Base-by-base conservation (phyloP, 2,113 vertebrate genomes). In the Syngnathus floridae region DNA sequence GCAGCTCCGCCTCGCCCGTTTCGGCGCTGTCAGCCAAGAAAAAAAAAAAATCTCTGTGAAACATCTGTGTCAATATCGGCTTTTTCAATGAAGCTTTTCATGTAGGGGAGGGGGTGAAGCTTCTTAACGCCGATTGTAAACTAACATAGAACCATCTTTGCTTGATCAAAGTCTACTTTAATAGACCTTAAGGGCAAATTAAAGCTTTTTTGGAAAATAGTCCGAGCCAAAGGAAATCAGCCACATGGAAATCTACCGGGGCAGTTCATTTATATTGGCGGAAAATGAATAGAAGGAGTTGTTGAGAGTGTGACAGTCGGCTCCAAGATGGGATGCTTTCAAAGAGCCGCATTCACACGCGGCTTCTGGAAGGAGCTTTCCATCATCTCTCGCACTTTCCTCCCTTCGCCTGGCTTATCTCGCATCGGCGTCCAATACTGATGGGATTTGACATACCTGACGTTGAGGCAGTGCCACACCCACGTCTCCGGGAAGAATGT, bases 401-500 rank as follows among this genome's bases (percentile, higher is more conserved):
- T 17, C n/a, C 5, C 21, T 35, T 55, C 3, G 12, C 1, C 9
- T 64, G 63, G 58, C 54, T 5, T 35, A 35, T 45, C 31, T 64
- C 26, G 22, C 9, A 14, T 17, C 26, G 1, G 7, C 26, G 40
- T 41, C 6, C 16, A 55, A 77, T 64, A 76, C 67, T 66, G 72
- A 66, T 64, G 46, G 35, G 67, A 52, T 79, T 72, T 76, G 54
- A 68, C 73, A 54, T 93, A 95, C 94, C 94, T 97, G 92, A 95
- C 77, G 31, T 92, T 95, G 78, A 96, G 79, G 86, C 94, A 95
- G 72, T 75, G 92, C 95, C 95, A 97, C 77, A 95, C 85, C 95
- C 94, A 95, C 0, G 94, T 97, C 83, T 96, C 94, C 0, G 94
- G 95, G 82, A 96, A 97, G 79, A 95, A 96, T 1, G 94, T 95